Evolutionary conservation across 2,888 invertebrate genomes (phyloP).

Genomic region (Epirrhoe alternata): DNA sequence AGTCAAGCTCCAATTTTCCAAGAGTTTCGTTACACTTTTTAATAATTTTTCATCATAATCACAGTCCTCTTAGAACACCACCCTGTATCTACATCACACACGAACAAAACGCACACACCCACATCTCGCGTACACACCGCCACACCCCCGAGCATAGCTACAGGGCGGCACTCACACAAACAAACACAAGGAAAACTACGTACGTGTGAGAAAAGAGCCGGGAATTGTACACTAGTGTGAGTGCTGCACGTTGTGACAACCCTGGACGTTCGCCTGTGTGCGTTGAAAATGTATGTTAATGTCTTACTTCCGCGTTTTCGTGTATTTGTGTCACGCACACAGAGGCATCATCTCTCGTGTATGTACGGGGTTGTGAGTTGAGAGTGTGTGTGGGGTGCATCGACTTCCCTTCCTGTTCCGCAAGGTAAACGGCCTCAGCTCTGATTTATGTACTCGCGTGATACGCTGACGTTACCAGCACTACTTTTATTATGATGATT

Average conservation of each 20-base stretch:
- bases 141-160: slow-evolving; percentile 73
- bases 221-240: slow-evolving; percentile 26
- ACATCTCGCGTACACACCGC: slow-evolving; percentile 54
- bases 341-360: slow-evolving; percentile 31
- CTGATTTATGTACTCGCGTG: slow-evolving; percentile 82
- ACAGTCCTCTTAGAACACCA: slow-evolving; percentile 38
- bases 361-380: slow-evolving; percentile 10
- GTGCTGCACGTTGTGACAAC: slow-evolving; percentile 44
- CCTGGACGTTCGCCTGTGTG: slow-evolving; percentile 55
- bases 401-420: slow-evolving; percentile 79
- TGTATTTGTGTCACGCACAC: slow-evolving; percentile 76
- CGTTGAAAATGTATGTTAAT: slow-evolving; percentile 78
- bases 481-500: slow-evolving; percentile 56
- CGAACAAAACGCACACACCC: slow-evolving; percentile 48
- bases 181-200: slow-evolving; percentile 14
- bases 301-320: slow-evolving; percentile 75
- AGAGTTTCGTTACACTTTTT: background rate
- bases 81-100: slow-evolving; percentile 51
- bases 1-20: no score
- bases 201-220: slow-evolving; percentile 3
- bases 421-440: slow-evolving; percentile 78
- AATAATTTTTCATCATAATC: background rate
- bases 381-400: slow-evolving; percentile 75
- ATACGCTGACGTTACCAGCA: slow-evolving; percentile 68
- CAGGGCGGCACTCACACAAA: slow-evolving; percentile 75